These are phyloP conservation scores for Atherinosoma microstoma DNA, from an alignment of 2,797 vertebrate species.

Conservation along the genomic window DNA sequence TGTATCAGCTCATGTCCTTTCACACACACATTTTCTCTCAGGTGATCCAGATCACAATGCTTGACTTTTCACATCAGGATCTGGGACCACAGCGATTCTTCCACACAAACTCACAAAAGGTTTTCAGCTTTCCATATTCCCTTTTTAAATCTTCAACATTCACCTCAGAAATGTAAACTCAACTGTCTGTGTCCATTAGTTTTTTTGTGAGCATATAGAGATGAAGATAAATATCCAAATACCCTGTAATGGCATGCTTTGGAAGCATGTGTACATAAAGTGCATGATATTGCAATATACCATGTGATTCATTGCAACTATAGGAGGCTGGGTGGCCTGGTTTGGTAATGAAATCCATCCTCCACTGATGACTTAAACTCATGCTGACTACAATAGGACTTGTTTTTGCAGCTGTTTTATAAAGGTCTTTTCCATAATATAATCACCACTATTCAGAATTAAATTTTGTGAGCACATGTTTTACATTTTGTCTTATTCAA, in stretches of 20 bases:
- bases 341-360: constrained; percentile 34
- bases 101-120: not conserved
- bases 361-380: constrained; percentile 26
- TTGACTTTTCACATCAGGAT: constrained; percentile 39
- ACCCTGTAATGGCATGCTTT: constrained; percentile 8
- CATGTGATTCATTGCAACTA: not conserved
- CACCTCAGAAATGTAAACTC: not conserved
- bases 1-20: constrained; percentile 22
- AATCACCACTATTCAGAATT: constrained; percentile 25
- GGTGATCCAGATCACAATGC: constrained; percentile 60
- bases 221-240: constrained; percentile 16
- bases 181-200: not conserved
- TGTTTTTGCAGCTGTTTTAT: constrained; percentile 31
- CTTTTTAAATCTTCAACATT: not conserved
- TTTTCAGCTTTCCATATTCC: not conserved
- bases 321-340: constrained; percentile 40
- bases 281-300: not conserved
- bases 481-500: constrained; percentile 14
- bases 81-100: not conserved
- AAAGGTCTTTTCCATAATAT: constrained; percentile 1
- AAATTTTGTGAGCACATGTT: constrained; percentile 30
- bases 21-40: constrained; percentile 38
- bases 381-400: constrained; percentile 29
- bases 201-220: not conserved
- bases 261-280: constrained; percentile 13